Evolutionary conservation across 2,113 vertebrate species (phyloP), one percentile per base, ranked within the genome.

Genomic region (Entelurus aequoreus): DNA sequence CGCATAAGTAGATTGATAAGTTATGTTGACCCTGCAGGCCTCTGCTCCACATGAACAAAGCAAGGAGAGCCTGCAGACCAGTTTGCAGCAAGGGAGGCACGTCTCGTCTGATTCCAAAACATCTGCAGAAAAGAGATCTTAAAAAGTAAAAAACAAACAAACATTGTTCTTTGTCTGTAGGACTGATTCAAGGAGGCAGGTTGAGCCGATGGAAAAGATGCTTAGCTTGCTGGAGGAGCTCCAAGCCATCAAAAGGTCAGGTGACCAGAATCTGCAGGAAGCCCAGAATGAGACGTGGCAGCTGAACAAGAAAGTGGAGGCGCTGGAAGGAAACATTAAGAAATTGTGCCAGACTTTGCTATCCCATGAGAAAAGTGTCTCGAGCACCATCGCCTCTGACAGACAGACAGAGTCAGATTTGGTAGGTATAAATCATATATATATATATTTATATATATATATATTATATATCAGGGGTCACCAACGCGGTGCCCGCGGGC

Each of bases 11-110:
- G 42, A 15, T n/a, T 14, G 67, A 38, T 54, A 5, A 36, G 0
- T 49, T 21, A 1, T 56, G 69, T 83, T 12, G 2, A 7, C 8
- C 40, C 40, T 9, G 40, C 40, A 42, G 40, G 8, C 40, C 8
- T 7, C 49, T 19, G 7, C 49, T 64, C 68, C 83, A 1, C 78
- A 73, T 14, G 79, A 90, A 42, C 84, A 90, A 54, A 87, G 92
- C 40, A 83, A 91, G 46, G 69, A 93, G 50, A 28, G 28, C 28
- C 28, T 3, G 28, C 83, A 93, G 68, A 84, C 78, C 46, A 88
- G 89, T 68, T 74, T 92, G 65, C 80, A 89, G 59, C 81, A 90
- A 68, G 75, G 91, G 77, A 90, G 82, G 76, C 87, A 91, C 3
- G 63, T 8, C 0, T 61, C 91, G 69, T 77, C 75, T 57, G 87